Percentiles rank a stretch among this genome's conserved stretches.
Evolutionary conservation across 2,113 vertebrate species (phyloP).

Genomic region (Girardinichthys multiradiatus): DNA sequence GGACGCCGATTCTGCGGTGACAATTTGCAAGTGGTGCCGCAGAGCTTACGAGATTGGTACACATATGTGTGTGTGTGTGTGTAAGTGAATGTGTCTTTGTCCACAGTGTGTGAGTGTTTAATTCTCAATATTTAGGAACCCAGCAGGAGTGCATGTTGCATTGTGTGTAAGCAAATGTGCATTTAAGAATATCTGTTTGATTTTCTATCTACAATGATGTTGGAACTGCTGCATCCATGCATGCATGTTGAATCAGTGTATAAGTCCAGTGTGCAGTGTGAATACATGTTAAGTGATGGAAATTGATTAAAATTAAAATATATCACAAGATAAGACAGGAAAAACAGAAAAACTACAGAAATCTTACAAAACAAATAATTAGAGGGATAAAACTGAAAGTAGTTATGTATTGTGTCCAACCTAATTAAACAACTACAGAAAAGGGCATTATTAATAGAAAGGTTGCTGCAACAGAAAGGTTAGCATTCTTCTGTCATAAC

Average conservation of each 20-base stretch:
- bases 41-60: conserved; percentile 32
- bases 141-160: conserved; percentile 47
- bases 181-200: conserved; percentile 19
- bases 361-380: no score
- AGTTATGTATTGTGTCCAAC: no score
- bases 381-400: no score
- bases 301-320: no score
- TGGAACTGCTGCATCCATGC: background rate
- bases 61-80: background rate
- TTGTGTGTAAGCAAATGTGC: conserved; percentile 42
- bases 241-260: conserved; percentile 13
- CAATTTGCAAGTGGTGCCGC: conserved; percentile 54
- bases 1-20: conserved; percentile 63
- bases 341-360: no score
- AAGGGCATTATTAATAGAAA: no score
- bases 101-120: conserved; percentile 7
- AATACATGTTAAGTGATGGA: conserved; percentile 4
- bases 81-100: conserved; percentile 7
- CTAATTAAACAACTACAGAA: no score
- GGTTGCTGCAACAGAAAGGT: no score
- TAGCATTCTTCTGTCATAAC: no score
- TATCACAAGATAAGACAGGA: no score
- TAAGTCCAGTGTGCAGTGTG: background rate
- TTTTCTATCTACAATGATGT: background rate
- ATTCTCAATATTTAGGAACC: conserved; percentile 31